phyloP scores from a whole-genome alignment of 2,888 invertebrate genomes.

The Helobdella robusta region DNA sequence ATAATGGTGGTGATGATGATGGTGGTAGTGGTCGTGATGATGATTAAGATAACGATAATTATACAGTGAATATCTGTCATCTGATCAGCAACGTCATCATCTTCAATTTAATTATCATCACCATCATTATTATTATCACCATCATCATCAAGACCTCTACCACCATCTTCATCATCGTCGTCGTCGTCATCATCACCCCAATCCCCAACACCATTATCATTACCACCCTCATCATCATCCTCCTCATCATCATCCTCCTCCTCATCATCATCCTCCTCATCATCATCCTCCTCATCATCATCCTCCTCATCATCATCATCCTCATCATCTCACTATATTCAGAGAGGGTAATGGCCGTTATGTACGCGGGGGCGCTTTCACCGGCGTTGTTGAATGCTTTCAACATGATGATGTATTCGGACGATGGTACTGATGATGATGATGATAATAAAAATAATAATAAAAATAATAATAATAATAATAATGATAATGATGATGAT shows the following conservation, averaged over 20 bases:
- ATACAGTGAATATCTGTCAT: too few species aligned
- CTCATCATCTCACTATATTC: neutral
- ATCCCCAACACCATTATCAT: too few species aligned
- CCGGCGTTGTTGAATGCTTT: constrained; percentile 83
- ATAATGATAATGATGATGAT: neutral
- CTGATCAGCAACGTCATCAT: constrained; percentile 11
- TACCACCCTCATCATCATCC: too few species aligned
- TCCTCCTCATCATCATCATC: too few species aligned
- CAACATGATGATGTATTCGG: constrained; percentile 87
- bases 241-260: too few species aligned
- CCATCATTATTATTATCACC: neutral
- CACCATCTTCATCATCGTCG: neutral
- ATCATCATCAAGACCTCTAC: neutral
- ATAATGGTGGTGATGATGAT: too few species aligned
- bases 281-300: too few species aligned
- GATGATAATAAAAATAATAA: neutral
- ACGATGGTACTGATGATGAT: constrained; percentile 67
- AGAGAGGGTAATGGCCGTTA: constrained; percentile 66
- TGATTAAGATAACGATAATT: too few species aligned
- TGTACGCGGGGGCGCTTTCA: constrained; percentile 80
- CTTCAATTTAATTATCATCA: neutral
- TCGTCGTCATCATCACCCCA: neutral
- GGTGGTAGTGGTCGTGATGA: too few species aligned
- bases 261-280: too few species aligned
- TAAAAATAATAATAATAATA: neutral